These are phyloP conservation scores for Eumaeus atala DNA, from an alignment of 1,140 invertebrate species.

Conservation along the genomic window DNA sequence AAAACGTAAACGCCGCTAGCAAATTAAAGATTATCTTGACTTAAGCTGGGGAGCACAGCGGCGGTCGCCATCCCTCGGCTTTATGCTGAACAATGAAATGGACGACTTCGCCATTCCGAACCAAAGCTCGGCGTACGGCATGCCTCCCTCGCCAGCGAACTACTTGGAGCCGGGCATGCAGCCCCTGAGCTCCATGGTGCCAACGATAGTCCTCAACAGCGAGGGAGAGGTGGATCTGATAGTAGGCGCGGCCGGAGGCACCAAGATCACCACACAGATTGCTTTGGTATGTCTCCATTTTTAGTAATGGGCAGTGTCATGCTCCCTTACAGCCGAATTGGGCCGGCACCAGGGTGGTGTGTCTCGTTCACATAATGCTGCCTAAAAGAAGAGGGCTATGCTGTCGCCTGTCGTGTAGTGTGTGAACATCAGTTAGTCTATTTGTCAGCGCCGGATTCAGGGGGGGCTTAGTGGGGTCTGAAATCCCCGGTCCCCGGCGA, in stretches of 20 bases:
- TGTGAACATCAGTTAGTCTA: too few species aligned
- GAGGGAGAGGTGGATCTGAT: conserved; percentile 80
- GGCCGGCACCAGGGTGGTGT: too few species aligned
- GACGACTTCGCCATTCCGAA: conserved; percentile 94
- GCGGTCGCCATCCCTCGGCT: conserved; percentile 84
- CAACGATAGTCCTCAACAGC: conserved; percentile 83
- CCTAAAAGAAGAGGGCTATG: too few species aligned
- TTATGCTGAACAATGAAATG: conserved; percentile 96
- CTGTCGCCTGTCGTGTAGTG: too few species aligned
- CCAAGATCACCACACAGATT: conserved; percentile 89
- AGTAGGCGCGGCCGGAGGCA: conserved; percentile 91
- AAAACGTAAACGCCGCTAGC: too few species aligned
- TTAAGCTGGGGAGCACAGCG: conserved; percentile 84
- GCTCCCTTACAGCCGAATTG: too few species aligned
- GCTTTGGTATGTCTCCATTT: conserved; percentile 79
- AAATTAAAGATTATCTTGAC: too few species aligned
- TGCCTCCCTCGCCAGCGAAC: conserved; percentile 88
- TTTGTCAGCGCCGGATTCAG: too few species aligned
- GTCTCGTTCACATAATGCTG: too few species aligned
- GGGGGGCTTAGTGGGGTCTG: too few species aligned
- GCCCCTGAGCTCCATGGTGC: conserved; percentile 93
- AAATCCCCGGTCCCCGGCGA: too few species aligned
- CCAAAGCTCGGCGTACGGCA: conserved; percentile 83
- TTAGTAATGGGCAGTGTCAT: too few species aligned
- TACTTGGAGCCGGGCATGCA: conserved; percentile 86